phyloP scores from a whole-genome alignment of 2,888 invertebrate genomes.

The Crocallis elinguaria region DNA sequence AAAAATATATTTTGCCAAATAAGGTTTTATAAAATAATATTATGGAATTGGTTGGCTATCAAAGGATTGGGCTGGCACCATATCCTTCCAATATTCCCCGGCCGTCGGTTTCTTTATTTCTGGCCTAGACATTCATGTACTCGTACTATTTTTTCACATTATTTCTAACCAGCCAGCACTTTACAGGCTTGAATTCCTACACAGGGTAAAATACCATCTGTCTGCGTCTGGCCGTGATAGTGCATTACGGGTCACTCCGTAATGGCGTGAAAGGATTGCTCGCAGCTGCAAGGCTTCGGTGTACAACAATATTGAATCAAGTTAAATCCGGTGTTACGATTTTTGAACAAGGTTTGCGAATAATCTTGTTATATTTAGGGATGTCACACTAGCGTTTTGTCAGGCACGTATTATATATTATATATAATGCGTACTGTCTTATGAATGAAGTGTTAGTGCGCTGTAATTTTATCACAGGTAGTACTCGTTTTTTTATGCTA shows the following conservation, averaged over 20 bases:
- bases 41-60: too few relatives aligned
- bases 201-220: constrained; percentile 47
- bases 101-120: too few relatives aligned
- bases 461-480: too few relatives aligned
- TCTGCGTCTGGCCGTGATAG: constrained; percentile 55
- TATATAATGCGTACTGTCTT: too few relatives aligned
- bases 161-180: constrained; percentile 54
- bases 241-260: constrained; percentile 57
- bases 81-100: too few relatives aligned
- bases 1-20: too few relatives aligned
- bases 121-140: too few relatives aligned
- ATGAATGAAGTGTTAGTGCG: too few relatives aligned
- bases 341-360: constrained; percentile 42
- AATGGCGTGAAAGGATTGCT: constrained; percentile 71
- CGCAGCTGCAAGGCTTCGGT: constrained; percentile 57
- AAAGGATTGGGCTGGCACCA: too few relatives aligned
- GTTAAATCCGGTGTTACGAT: constrained; percentile 49
- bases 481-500: too few relatives aligned
- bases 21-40: too few relatives aligned
- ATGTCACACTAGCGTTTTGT: neutral
- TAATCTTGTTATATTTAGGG: constrained; percentile 31
- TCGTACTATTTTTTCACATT: neutral
- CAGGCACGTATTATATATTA: neutral
- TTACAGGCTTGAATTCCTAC: constrained; percentile 56
- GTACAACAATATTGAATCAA: constrained; percentile 60